phyloP scores from a whole-genome alignment of 2,113 vertebrate species.

The Odontesthes bonariensis region DNA sequence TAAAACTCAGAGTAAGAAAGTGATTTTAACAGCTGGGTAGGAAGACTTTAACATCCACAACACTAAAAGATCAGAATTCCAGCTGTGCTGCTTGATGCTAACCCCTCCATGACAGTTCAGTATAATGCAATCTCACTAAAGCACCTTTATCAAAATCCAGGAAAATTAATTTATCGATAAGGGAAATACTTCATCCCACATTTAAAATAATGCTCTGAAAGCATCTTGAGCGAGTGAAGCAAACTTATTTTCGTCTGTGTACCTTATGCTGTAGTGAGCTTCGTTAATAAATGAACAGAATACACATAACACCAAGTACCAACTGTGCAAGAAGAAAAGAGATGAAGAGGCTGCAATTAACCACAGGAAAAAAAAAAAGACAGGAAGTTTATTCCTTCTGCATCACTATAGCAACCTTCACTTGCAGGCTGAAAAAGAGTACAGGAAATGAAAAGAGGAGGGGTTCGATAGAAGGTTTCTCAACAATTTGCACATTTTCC shows the following conservation, averaged over 20 bases:
- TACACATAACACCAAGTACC: slow-evolving; percentile 3
- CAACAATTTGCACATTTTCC: slow-evolving; percentile 50
- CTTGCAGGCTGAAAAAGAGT: slow-evolving; percentile 37
- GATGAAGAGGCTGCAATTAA: slow-evolving; percentile 47
- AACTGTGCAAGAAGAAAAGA: slow-evolving; percentile 18
- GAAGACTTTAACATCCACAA: neutral
- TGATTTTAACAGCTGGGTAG: slow-evolving; percentile 5
- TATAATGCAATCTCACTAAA: neutral
- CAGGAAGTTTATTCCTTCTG: slow-evolving; percentile 73
- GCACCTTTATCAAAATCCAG: neutral
- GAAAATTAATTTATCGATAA: slow-evolving; percentile 13
- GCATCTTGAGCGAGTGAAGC: slow-evolving; percentile 7
- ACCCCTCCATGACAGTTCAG: slow-evolving; percentile 8
- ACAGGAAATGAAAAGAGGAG: slow-evolving; percentile 76
- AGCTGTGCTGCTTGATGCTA: neutral
- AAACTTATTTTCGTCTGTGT: neutral
- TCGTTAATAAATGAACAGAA: slow-evolving; percentile 7
- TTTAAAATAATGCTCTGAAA: slow-evolving; percentile 12
- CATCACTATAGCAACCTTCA: slow-evolving; percentile 70
- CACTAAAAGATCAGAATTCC: neutral
- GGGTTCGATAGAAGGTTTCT: slow-evolving; percentile 52
- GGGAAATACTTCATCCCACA: neutral
- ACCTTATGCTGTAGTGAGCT: slow-evolving; percentile 8
- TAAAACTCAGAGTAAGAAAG: neutral
- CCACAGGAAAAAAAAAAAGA: slow-evolving; percentile 43